phyloP scores from a whole-genome alignment of 2,797 vertebrate genomes.

The Furcifer pardalis region DNA sequence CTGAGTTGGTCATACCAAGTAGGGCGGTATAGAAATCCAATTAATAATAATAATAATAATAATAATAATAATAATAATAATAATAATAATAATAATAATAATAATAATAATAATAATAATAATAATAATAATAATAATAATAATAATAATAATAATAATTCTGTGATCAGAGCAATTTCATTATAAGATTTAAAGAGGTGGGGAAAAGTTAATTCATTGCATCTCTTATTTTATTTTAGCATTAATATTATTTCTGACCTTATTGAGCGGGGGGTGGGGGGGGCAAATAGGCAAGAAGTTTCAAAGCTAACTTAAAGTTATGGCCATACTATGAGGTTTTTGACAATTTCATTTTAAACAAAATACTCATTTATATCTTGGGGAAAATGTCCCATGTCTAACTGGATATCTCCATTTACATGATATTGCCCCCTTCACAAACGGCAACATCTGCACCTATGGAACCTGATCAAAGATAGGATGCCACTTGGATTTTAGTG shows the following conservation, averaged over 20 bases:
- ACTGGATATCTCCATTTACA: neutral
- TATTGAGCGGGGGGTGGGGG: constrained; percentile 34
- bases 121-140: too few relatives aligned
- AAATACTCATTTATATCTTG: neutral
- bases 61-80: too few relatives aligned
- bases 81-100: too few relatives aligned
- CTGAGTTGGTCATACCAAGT: too few relatives aligned
- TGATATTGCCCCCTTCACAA: neutral
- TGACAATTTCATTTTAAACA: neutral
- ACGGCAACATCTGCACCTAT: neutral
- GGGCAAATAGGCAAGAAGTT: constrained; percentile 16
- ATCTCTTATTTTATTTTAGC: neutral
- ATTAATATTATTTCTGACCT: too few relatives aligned
- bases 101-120: too few relatives aligned
- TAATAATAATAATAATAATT: too few relatives aligned
- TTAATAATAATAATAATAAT: too few relatives aligned
- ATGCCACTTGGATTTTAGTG: neutral
- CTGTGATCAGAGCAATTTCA: constrained; percentile 51
- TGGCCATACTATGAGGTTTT: constrained; percentile 18
- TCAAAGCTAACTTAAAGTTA: neutral
- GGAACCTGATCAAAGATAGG: neutral
- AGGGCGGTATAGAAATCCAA: too few relatives aligned
- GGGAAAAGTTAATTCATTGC: neutral
- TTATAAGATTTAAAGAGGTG: constrained; percentile 40
- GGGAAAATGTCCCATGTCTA: too few relatives aligned